phyloP scores from a whole-genome alignment of 2,888 invertebrate species.

The Leptothorax acervorum region DNA sequence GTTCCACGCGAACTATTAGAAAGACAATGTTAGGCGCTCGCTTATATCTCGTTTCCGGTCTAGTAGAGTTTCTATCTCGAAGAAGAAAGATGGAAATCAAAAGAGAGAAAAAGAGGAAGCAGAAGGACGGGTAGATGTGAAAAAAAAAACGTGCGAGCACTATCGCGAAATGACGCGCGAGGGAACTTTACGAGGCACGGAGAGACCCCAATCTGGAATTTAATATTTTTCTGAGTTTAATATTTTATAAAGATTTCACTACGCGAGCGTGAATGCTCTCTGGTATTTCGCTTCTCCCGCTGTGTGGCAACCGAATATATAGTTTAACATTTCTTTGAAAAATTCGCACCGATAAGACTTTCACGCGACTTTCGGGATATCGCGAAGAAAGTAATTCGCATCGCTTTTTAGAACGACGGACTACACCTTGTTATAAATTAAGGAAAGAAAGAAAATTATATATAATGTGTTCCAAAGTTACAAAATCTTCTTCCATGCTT shows the following conservation, averaged over 20 bases:
- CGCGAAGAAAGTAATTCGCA: background rate
- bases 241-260: slow-evolving; percentile 18
- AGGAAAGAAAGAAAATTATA: background rate
- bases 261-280: background rate
- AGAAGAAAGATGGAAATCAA: background rate
- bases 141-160: background rate
- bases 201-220: slow-evolving; percentile 34
- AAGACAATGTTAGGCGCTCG: slow-evolving; percentile 11
- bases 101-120: background rate
- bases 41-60: slow-evolving; percentile 15
- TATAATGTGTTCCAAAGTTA: background rate
- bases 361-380: background rate
- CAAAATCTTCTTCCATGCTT: background rate
- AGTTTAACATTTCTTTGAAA: slow-evolving; percentile 11
- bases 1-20: slow-evolving; percentile 9
- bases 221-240: slow-evolving; percentile 32
- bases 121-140: background rate
- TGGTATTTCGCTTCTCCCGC: background rate
- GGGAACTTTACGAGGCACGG: slow-evolving; percentile 2
- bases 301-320: background rate
- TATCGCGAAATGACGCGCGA: slow-evolving; percentile 18
- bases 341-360: background rate
- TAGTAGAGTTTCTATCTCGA: slow-evolving; percentile 7
- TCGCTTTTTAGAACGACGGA: background rate
- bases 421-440: background rate